These are phyloP conservation scores for Dicaeum eximium DNA, from an alignment of 2,113 vertebrate genomes.

Conservation along the genomic window DNA sequence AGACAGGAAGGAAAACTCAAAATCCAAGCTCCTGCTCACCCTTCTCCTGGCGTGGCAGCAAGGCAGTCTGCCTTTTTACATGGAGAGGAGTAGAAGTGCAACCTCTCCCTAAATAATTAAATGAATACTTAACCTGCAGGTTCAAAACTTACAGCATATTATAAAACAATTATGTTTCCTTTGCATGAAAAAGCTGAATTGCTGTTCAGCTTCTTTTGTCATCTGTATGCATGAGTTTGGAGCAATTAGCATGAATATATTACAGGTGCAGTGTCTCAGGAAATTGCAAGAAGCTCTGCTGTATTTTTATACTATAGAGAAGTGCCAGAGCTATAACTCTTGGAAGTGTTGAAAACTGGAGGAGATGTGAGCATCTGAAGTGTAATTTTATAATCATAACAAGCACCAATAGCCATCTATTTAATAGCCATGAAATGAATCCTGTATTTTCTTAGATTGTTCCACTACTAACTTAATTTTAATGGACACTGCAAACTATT, in stretches of 20 bases:
- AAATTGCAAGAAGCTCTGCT: conserved; percentile 22
- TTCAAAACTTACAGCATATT: conserved; percentile 21
- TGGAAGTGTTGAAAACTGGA: neutral
- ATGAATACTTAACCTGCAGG: conserved; percentile 28
- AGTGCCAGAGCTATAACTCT: neutral
- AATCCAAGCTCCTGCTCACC: accelerated
- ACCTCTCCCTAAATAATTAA: neutral
- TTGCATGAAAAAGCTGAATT: conserved; percentile 9
- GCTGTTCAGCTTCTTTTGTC: conserved; percentile 15
- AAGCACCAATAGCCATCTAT: neutral
- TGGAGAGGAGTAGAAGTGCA: neutral
- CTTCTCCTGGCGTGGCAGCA: neutral
- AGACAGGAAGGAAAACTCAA: neutral
- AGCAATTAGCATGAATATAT: conserved; percentile 44
- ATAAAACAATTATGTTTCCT: conserved; percentile 28
- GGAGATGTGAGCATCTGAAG: neutral
- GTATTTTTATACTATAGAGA: neutral
- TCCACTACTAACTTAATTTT: neutral
- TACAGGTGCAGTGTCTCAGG: conserved; percentile 41
- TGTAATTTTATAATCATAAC: conserved; percentile 16
- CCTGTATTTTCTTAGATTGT: neutral
- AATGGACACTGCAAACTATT: neutral
- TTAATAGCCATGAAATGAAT: conserved; percentile 2
- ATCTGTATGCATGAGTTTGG: neutral
- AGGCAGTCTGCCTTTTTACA: neutral